Evolutionary conservation across 2,888 invertebrate species (phyloP), one percentile per base, ranked within the genome.

Genomic region (Leptopilina myrica): DNA sequence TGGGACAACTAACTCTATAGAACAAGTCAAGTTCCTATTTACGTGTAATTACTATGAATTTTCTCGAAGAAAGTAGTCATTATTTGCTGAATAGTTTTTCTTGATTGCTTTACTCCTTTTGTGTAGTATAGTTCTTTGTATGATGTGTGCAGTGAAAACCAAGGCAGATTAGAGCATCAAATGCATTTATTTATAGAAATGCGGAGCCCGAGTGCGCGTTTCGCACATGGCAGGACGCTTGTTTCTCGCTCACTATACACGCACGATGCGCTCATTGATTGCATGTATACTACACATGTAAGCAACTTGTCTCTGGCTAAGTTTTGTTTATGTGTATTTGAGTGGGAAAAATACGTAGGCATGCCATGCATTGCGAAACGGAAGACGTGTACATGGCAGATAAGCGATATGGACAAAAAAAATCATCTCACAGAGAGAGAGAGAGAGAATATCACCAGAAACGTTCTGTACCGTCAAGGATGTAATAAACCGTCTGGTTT

Each of bases 121-220:
- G 26, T 69, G 14, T 26, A 49, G 11, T 67, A 49, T 20, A 11
- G 53, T 53, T 69, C 69, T 69, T 69, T 69, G 69, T 53, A 12
- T 69, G 49, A 53, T 14, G 15, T 69, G 49, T 69, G 49, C 53
- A 69, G 49, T 69, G 76, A 67, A 69, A 80, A 79, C 76, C 80
- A 85, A 82, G 84, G 76, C 83, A 84, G 88, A 87, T 88, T 86
- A 86, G 85, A 87, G 84, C 85, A 84, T 84, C 83, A 81, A 83
- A 83, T 81, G 83, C 82, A 81, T 84, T 87, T 89, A 89, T 89
- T 89, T 87, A 87, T 89, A 89, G 88, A 87, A 81, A 49, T 40
- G 80, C 77, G 67, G 78, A 76, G 15, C 73, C 64, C 49, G 64
- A 62, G 76, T 78, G 59, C 56, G 62, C 40, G 26, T 76, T 69